Base-by-base conservation (phyloP, 2,888 invertebrate species). In the Tridacna gigas region DNA sequence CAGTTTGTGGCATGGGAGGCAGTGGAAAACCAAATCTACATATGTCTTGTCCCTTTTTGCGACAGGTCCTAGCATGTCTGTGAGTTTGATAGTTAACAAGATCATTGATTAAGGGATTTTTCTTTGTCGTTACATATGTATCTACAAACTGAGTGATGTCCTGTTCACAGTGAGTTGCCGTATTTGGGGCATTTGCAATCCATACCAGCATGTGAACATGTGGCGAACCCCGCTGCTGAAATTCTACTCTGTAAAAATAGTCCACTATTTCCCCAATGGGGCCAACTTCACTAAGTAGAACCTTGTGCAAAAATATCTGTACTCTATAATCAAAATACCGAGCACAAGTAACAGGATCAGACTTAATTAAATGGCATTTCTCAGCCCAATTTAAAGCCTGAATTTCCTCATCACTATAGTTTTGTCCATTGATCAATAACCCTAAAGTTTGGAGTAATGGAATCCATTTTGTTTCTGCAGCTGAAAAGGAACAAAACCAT, bases 401-500 rank as follows among this genome's bases (percentile, higher is more conserved):
- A 20, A 76, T 51, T 66, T 86, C 79, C 60, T 76, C 71, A 48
- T 22, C n/a, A n/a, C n/a, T n/a, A 0, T 75, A 26, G 12, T 56
- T 47, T 67, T 47, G 65, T 18, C 47, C 65, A 47, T 66, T 22
- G 25, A 66, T 47, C 15, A 76, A n/a, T 20, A 45, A 37, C 11
- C 47, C n/a, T 26, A 77, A 47, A 26, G 48, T 66, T 20, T 28
- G 48, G 15, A 76, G 22, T 65, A 89, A 69, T 47, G 76, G 74
- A 12, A 20, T 20, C 89, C 90, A 90, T 25, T 79, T 75, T 26
- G 84, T 90, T 82, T 91, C 90, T 60, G 90, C 89, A 37, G 84
- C 77, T 22, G 79, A 83, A 65, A 79, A 79, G 15, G 79, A 76
- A 71, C 67, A 67, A 67, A 67, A 67, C 67, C 67, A 83, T 63